These are phyloP conservation scores for Centropristis striata DNA, from an alignment of 2,113 vertebrate genomes.

Conservation along the genomic window DNA sequence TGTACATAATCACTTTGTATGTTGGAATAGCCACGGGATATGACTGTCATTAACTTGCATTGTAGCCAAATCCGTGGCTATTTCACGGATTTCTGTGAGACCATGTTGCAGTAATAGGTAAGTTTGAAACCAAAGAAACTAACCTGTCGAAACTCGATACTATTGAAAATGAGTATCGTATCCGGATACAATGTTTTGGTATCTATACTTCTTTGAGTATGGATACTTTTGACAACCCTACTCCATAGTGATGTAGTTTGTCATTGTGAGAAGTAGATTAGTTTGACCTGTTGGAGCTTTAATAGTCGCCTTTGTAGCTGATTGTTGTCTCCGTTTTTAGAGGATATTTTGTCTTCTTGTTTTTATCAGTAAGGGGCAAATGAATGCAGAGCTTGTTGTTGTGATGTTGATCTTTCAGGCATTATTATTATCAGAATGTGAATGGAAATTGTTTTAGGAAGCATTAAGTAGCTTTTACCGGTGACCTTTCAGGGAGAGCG, in stretches of 20 bases:
- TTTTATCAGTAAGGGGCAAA: conserved; percentile 13
- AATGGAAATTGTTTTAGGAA: conserved; percentile 57
- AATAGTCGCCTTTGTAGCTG: not conserved
- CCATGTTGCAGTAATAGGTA: too few species aligned
- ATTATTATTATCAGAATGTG: conserved; percentile 31
- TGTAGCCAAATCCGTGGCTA: too few species aligned
- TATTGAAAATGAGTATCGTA: too few species aligned
- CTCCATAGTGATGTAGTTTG: conserved; percentile 34
- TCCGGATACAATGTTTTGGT: too few species aligned
- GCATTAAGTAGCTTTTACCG: conserved; percentile 67
- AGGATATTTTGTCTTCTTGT: not conserved
- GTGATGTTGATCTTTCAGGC: conserved; percentile 38
- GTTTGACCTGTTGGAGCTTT: not conserved
- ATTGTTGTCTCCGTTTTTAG: not conserved
- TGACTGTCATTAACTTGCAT: too few species aligned
- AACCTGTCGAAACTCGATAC: too few species aligned
- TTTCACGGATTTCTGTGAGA: too few species aligned
- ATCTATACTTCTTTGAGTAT: too few species aligned
- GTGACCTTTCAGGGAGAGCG: conserved; percentile 76
- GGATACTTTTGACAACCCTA: too few species aligned
- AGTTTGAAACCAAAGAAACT: too few species aligned
- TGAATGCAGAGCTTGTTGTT: conserved; percentile 21
- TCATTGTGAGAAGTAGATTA: conserved; percentile 35
- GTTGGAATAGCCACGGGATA: too few species aligned
- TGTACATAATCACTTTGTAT: too few species aligned